phyloP scores from a whole-genome alignment of 2,113 vertebrate species.

The Apteryx mantelli region DNA sequence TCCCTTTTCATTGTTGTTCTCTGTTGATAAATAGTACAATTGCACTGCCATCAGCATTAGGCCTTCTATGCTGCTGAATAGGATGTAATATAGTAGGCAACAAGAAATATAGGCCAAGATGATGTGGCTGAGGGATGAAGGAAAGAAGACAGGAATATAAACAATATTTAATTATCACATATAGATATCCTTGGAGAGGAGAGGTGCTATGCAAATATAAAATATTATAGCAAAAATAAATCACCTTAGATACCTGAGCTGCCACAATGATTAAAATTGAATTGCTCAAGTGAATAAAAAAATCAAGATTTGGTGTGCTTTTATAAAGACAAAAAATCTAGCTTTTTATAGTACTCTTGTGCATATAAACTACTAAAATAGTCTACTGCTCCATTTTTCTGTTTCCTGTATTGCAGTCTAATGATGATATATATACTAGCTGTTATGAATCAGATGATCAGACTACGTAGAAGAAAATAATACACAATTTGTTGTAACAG shows the following conservation, averaged over 20 bases:
- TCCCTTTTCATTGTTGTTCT: not conserved
- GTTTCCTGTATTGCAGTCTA: not conserved
- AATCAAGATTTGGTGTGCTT: not conserved
- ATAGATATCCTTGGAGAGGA: not conserved
- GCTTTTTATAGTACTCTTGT: not conserved
- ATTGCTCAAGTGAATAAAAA: not conserved
- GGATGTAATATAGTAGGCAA: not conserved
- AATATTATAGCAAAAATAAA: not conserved
- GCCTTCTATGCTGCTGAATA: not conserved
- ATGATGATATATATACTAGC: not conserved
- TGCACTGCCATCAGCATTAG: not conserved
- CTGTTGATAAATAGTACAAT: not conserved
- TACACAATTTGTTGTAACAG: not conserved
- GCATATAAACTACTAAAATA: not conserved
- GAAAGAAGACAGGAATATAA: not conserved
- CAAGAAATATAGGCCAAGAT: not conserved
- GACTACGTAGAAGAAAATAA: not conserved
- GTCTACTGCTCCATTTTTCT: not conserved
- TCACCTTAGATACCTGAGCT: not conserved
- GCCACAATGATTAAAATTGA: not conserved
- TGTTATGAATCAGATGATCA: not conserved
- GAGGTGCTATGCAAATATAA: not conserved
- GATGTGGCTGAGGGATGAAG: not conserved
- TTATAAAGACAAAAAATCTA: not conserved
- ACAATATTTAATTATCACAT: not conserved